Evolutionary conservation across 2,113 vertebrate genomes (phyloP).

Genomic region (Tenrec ecaudatus): DNA sequence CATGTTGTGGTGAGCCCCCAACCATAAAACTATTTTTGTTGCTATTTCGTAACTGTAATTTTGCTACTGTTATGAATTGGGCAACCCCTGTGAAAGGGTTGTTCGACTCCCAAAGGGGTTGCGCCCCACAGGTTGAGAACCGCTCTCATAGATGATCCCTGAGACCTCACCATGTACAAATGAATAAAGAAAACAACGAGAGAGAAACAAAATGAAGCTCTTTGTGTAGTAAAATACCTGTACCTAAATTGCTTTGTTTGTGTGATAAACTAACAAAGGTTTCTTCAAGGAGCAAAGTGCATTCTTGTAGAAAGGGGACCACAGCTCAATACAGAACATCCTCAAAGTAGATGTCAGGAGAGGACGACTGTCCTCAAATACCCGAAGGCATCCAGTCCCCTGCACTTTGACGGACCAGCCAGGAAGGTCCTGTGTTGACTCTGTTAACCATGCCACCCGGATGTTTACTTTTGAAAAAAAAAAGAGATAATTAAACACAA

Average conservation of each 20-base stretch:
- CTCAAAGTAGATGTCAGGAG: constrained; percentile 48
- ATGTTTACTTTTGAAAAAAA: constrained; percentile 55
- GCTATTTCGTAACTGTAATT: too few relatives aligned
- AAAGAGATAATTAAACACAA: neutral
- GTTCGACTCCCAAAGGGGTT: too few relatives aligned
- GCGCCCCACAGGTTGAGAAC: too few relatives aligned
- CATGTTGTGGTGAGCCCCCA: too few relatives aligned
- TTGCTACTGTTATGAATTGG: too few relatives aligned
- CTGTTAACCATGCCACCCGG: constrained; percentile 23
- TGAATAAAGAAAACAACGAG: constrained; percentile 20
- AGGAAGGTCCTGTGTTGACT: constrained; percentile 20
- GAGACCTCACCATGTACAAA: neutral
- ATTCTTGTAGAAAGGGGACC: constrained; percentile 61
- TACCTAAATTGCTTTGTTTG: neutral
- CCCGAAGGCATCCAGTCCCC: constrained; percentile 38
- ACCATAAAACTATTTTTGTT: too few relatives aligned
- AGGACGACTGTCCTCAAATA: neutral
- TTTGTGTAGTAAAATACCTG: neutral
- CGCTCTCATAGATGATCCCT: neutral
- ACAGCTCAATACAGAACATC: constrained; percentile 12
- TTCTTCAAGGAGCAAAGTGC: constrained; percentile 38
- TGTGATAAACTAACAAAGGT: constrained; percentile 41
- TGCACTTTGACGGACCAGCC: constrained; percentile 43
- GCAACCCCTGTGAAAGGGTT: too few relatives aligned
- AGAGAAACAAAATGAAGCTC: neutral